Base-by-base conservation (phyloP, 1,140 invertebrate genomes). In the Leptonema lineaticorne region DNA sequence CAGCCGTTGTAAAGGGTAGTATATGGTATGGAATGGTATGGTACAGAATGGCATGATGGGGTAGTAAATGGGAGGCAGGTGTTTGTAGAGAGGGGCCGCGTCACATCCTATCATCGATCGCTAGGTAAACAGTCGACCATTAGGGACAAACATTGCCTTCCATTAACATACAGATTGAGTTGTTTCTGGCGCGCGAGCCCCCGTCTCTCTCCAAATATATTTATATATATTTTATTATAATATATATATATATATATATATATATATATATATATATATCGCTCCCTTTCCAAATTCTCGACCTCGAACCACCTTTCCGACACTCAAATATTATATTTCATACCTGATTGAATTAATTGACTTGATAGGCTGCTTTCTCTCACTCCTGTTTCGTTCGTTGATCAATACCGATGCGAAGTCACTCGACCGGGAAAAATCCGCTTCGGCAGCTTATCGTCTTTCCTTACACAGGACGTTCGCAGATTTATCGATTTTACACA, bases 131-230 rank as follows among this genome's bases (percentile, higher is more conserved):
- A 72, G 63, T 30, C 37, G 57, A 63, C 70, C 70, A 72, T 72
- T 72, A 69, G 70, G 63, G 48, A 63, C 63, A 69, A 69, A 72
- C 70, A 72, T 37, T 46, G 58, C 70, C 70, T 63, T 65, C 63
- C 67, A 72, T 72, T 72, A 72, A 48, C 67, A 72, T 72, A 72
- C 67, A 72, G 58, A 72, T 72, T 72, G 70, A 69, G 70, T 69
- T 72, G 70, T 72, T 58, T 57, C 50, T 28, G 59, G 26, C 24
- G 29, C 24, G 29, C 37, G n/a, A 14, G 50, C 50, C n/a, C n/a
- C 30, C 11, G 22, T 26, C 14, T 9, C 53, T 16, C 37, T 20
- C 1, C 4, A n/a, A n/a, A n/a, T n/a, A n/a, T n/a, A n/a, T n/a
- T n/a, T n/a, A n/a, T n/a, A n/a, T n/a, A n/a, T n/a, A n/a, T n/a